Evolutionary conservation across 2,113 vertebrate genomes (phyloP), one percentile per base, ranked within the genome.

Genomic region (Embiotoca jacksoni): DNA sequence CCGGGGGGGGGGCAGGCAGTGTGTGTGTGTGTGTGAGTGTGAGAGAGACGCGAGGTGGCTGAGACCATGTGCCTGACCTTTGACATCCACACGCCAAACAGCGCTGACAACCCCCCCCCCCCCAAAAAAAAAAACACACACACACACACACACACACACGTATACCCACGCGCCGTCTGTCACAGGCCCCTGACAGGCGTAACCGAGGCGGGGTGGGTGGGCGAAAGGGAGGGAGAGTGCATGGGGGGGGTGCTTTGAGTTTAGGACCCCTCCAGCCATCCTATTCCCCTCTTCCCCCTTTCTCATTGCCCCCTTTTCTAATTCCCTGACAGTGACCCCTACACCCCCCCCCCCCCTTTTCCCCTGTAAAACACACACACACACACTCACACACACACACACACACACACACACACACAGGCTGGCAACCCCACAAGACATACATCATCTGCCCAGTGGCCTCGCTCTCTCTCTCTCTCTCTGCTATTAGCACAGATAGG

Each of bases 71-170:
- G 90, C 80, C 88, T 90, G 90, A 92, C 90, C 92, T 92, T 55
- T 92, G 89, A 92, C 91, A 81, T 91, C 90, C 91, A 93, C 91
- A 89, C 92, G 87, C 87, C 90, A 88, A 90, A 68, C 83, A 69
- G 76, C 52, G 15, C 41, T 3, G n/a, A 37, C 55, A 3, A 35
- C 54, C 66, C 68, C 64, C 77, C 35, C 54, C 41, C 36, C 11
- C n/a, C n/a, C n/a, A n/a, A n/a, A n/a, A n/a, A n/a, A n/a, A n/a
- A n/a, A n/a, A n/a, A n/a, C 33, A 54, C 32, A 60, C n/a, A 57
- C 50, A 52, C 72, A 64, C 67, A 59, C 74, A 76, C 75, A 83
- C 75, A 76, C 83, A 84, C 82, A 70, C 6, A 78, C 60, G 84
- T 3, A 82, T 53, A 87, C 87, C 87, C 91, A 92, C 90, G 85